Conservation (phyloP, 2,888 invertebrate genomes). For the Clusia tigrina region DNA sequence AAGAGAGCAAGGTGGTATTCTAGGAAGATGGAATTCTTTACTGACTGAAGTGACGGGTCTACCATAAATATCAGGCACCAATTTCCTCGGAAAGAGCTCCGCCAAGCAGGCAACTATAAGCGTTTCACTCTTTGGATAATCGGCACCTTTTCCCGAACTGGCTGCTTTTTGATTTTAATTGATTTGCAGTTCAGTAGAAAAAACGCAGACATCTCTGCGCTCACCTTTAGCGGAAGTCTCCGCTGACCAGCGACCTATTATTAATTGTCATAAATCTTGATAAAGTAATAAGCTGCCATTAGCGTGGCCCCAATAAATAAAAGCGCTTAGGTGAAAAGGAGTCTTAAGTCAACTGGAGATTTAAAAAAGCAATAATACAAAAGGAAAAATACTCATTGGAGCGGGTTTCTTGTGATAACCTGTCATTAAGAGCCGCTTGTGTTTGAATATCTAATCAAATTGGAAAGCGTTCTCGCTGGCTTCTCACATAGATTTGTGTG, state of each 20-base stretch:
- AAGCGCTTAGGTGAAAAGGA: neutral
- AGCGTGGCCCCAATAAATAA: constrained; percentile 15
- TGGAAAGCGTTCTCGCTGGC: too few relatives aligned
- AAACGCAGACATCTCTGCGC: neutral
- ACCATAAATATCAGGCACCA: too few relatives aligned
- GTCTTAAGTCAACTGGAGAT: neutral
- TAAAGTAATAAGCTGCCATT: constrained; percentile 52
- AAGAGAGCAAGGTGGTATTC: constrained; percentile 25
- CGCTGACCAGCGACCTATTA: constrained; percentile 52
- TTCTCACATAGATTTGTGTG: too few relatives aligned
- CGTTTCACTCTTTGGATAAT: too few relatives aligned
- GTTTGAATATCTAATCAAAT: constrained; percentile 27
- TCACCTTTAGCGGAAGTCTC: constrained; percentile 14
- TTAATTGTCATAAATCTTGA: constrained; percentile 64
- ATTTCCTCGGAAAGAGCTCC: neutral
- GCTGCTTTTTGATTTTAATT: constrained; percentile 45
- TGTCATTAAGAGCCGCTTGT: constrained; percentile 41
- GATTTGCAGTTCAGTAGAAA: constrained; percentile 32
- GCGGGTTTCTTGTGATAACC: constrained; percentile 25
- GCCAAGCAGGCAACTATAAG: too few relatives aligned
- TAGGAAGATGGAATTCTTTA: neutral
- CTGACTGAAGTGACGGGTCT: too few relatives aligned
- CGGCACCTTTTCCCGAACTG: too few relatives aligned
- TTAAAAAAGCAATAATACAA: neutral
- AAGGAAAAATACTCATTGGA: neutral